These are phyloP conservation scores for Amniataba percoides DNA, from an alignment of 2,797 vertebrate species.

Conservation along the genomic window DNA sequence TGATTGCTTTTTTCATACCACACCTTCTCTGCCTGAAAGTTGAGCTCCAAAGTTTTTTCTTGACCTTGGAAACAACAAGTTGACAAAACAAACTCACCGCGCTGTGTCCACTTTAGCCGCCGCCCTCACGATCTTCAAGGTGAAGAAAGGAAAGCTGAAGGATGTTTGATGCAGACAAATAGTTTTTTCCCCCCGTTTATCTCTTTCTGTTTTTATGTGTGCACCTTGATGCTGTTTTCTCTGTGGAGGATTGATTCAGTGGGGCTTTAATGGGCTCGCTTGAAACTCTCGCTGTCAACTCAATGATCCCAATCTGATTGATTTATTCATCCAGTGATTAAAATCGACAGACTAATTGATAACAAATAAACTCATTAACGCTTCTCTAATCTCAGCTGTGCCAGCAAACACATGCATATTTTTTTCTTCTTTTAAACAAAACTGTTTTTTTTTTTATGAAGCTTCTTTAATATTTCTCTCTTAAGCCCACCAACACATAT, in stretches of 20 bases:
- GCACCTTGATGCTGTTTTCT: neutral
- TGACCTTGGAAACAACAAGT: neutral
- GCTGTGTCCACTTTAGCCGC: neutral
- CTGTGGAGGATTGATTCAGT: neutral
- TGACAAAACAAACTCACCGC: slow-evolving; percentile 1
- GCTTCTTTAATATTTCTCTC: neutral
- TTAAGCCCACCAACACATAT: neutral
- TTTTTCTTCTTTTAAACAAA: too few relatives aligned
- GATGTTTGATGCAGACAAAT: neutral
- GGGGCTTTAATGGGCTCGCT: neutral
- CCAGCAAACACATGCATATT: too few relatives aligned
- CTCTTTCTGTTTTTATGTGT: neutral
- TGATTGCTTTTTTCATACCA: too few relatives aligned
- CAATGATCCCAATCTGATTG: neutral
- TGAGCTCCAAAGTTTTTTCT: neutral
- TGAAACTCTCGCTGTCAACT: neutral
- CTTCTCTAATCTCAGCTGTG: too few relatives aligned
- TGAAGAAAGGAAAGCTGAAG: neutral
- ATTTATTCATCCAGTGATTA: neutral
- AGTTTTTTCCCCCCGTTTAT: neutral
- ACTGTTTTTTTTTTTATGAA: too few relatives aligned
- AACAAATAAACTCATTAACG: neutral
- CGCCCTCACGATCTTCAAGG: neutral
- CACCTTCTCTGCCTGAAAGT: neutral
- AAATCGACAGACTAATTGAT: neutral